These are phyloP conservation scores for Merodon equestris DNA, from an alignment of 2,888 invertebrate genomes.

Conservation along the genomic window DNA sequence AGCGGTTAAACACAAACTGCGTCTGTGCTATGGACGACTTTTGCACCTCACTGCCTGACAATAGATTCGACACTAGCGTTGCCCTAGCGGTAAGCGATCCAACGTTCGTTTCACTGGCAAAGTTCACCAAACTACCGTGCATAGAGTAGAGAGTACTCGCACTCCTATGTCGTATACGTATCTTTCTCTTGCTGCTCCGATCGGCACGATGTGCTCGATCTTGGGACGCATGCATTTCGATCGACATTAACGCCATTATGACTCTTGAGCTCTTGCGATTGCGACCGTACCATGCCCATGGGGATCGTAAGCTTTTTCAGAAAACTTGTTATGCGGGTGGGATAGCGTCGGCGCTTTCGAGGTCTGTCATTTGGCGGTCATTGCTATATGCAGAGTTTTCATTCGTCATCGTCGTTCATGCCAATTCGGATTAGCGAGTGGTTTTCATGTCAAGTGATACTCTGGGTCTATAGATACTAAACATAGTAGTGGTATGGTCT, in stretches of 20 bases:
- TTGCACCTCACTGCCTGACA: conserved; percentile 63
- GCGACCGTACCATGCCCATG: no score
- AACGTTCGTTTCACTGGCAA: conserved; percentile 54
- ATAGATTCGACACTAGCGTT: conserved; percentile 61
- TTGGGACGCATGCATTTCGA: neutral
- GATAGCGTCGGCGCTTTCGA: conserved; percentile 6
- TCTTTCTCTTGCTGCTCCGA: conserved; percentile 28
- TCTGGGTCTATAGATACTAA: conserved; percentile 29
- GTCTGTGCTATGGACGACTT: conserved; percentile 34
- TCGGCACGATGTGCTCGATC: conserved; percentile 19
- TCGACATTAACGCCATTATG: neutral
- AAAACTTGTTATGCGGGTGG: conserved; percentile 12
- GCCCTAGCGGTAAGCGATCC: conserved; percentile 51
- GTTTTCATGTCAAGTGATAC: conserved; percentile 16
- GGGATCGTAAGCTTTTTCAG: no score
- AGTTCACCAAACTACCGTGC: conserved; percentile 51
- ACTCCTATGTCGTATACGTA: conserved; percentile 29
- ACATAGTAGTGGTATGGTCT: neutral
- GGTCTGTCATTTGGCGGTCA: conserved; percentile 20
- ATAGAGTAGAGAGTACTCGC: conserved; percentile 36
- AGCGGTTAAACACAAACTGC: conserved; percentile 3
- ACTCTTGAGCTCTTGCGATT: conserved; percentile 11
- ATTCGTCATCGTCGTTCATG: conserved; percentile 26
- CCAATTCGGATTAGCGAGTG: neutral
- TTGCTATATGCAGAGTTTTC: conserved; percentile 11